These are phyloP conservation scores for Lagenorhynchus albirostris DNA, from an alignment of 2,113 vertebrate genomes.

Conservation along the genomic window DNA sequence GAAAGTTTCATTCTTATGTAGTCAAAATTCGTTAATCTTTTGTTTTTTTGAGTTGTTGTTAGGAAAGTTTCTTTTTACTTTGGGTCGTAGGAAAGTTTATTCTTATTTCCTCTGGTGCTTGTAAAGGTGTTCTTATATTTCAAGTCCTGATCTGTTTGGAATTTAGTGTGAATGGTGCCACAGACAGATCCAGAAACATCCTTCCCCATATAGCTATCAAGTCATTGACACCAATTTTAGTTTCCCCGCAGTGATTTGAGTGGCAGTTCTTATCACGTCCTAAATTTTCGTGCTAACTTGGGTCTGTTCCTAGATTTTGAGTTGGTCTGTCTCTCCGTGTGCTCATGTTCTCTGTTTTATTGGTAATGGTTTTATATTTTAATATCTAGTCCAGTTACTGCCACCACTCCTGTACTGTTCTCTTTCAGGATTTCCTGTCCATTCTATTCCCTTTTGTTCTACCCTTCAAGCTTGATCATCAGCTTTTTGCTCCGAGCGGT, in stretches of 20 bases:
- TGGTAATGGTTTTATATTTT: rapidly evolving
- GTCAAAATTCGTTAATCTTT: neutral
- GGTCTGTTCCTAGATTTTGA: neutral
- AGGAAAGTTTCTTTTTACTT: neutral
- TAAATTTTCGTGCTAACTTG: rapidly evolving
- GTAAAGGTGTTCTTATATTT: neutral
- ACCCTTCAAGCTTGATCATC: neutral
- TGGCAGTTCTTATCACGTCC: neutral
- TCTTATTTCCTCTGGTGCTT: neutral
- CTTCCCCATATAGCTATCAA: rapidly evolving
- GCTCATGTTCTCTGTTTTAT: rapidly evolving
- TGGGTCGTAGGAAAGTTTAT: neutral
- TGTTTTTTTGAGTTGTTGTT: neutral
- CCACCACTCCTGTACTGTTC: rapidly evolving
- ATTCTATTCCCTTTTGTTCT: neutral
- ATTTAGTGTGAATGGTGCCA: rapidly evolving
- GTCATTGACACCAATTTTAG: neutral
- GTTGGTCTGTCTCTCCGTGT: neutral
- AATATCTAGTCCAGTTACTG: rapidly evolving
- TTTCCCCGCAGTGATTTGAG: neutral
- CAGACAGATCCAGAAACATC: rapidly evolving
- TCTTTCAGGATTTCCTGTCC: neutral
- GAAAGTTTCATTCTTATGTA: neutral
- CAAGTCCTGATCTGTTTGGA: too few species aligned
- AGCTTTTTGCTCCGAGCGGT: neutral